Percentiles rank a stretch among this genome's conserved stretches.
Evolutionary conservation across 2,888 invertebrate genomes (phyloP).

Genomic region (Lutraria lutraria): DNA sequence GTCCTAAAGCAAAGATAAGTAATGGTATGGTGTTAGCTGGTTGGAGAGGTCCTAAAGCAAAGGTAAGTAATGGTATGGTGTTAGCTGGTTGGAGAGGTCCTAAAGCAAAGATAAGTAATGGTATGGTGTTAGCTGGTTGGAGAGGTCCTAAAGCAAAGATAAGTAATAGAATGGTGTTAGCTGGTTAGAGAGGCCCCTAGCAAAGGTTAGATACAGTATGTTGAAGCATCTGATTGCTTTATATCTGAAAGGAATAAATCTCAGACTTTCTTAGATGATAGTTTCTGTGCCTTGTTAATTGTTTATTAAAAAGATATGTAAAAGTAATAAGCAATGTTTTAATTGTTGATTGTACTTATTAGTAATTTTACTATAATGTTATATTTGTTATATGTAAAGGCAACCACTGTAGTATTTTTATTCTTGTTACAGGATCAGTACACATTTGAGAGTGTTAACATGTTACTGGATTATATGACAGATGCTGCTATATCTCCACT

Average conservation of each 20-base stretch:
- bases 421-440: slow-evolving; percentile 79
- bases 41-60: slow-evolving; percentile 92
- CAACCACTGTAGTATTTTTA: too few relatives aligned
- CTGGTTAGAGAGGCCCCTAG: slow-evolving; percentile 94
- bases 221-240: too few relatives aligned
- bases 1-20: slow-evolving; percentile 90
- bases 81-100: slow-evolving; percentile 94
- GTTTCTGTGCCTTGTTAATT: too few relatives aligned
- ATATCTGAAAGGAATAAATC: too few relatives aligned
- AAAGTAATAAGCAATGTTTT: too few relatives aligned
- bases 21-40: slow-evolving; percentile 93
- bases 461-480: slow-evolving; percentile 93
- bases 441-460: slow-evolving; percentile 89
- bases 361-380: too few relatives aligned
- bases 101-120: slow-evolving; percentile 90
- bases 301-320: too few relatives aligned
- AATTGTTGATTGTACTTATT: too few relatives aligned
- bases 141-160: slow-evolving; percentile 91
- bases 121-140: slow-evolving; percentile 93
- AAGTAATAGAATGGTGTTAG: slow-evolving; percentile 92
- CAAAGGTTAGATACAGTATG: slow-evolving; percentile 74
- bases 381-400: too few relatives aligned
- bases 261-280: too few relatives aligned
- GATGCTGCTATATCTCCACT: slow-evolving; percentile 95
- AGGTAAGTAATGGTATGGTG: slow-evolving; percentile 91